These are phyloP conservation scores for Agrypnus murinus DNA, from an alignment of 2,888 invertebrate species.

Conservation along the genomic window DNA sequence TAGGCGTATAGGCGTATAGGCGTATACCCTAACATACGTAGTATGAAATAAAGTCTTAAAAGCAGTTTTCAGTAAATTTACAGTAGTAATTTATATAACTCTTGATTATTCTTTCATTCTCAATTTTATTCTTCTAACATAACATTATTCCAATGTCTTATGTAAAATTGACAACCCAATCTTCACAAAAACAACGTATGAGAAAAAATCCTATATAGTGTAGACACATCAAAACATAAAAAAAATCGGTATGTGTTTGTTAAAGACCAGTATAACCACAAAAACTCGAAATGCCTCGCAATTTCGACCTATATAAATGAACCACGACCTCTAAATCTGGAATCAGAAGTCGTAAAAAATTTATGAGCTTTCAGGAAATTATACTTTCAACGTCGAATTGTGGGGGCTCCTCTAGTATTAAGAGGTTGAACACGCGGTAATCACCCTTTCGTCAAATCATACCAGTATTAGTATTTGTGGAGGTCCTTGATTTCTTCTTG, in stretches of 20 bases:
- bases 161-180: no score
- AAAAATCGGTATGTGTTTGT: neutral
- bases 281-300: conserved; percentile 21
- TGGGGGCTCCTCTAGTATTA: conserved; percentile 19
- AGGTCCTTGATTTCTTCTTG: conserved; percentile 5
- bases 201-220: no score
- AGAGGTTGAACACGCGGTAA: conserved; percentile 30
- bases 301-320: conserved; percentile 31
- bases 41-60: no score
- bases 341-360: conserved; percentile 37
- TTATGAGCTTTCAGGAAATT: conserved; percentile 39
- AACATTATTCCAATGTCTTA: no score
- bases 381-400: conserved; percentile 35
- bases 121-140: no score
- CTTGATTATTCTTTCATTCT: no score
- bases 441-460: conserved; percentile 29
- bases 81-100: no score
- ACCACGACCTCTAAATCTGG: conserved; percentile 35
- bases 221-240: neutral
- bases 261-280: conserved; percentile 13
- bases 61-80: no score
- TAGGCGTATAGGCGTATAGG: no score
- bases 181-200: no score
- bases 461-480: conserved; percentile 9
- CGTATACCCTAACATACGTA: no score